Conservation (phyloP, 2,113 vertebrate genomes). For the Collichthys lucidus region DNA sequence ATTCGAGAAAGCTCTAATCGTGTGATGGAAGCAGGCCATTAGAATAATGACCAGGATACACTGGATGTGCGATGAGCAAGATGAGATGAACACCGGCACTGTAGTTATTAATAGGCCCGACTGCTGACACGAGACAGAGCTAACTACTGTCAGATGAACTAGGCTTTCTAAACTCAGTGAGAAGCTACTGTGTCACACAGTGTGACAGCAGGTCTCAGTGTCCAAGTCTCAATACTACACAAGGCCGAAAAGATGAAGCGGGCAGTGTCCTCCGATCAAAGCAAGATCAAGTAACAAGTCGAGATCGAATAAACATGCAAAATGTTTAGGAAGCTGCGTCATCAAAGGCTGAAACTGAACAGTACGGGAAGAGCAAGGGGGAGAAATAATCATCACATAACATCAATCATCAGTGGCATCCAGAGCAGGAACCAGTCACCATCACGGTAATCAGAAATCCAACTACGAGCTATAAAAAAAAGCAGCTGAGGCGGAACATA, state of each 20-base stretch:
- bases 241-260: background rate
- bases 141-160: conserved; percentile 22
- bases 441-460: background rate
- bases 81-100: conserved; percentile 23
- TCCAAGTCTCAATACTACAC: background rate
- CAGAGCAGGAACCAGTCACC: conserved; percentile 1
- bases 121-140: conserved; percentile 32
- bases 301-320: conserved; percentile 19
- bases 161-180: background rate
- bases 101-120: conserved; percentile 28
- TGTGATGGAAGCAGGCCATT: conserved; percentile 14
- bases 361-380: background rate
- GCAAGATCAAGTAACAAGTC: background rate
- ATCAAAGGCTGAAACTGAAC: conserved; percentile 14
- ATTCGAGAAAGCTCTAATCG: background rate
- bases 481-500: background rate
- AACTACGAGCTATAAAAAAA: background rate
- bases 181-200: conserved; percentile 3
- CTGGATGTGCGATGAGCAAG: background rate
- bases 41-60: conserved; percentile 33
- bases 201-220: conserved; percentile 9
- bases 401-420: background rate
- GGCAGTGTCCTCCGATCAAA: background rate
- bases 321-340: background rate
- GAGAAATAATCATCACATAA: conserved; percentile 23